Base-by-base conservation (phyloP, 2,797 vertebrate genomes). In the Melanotaenia maccullochi region DNA sequence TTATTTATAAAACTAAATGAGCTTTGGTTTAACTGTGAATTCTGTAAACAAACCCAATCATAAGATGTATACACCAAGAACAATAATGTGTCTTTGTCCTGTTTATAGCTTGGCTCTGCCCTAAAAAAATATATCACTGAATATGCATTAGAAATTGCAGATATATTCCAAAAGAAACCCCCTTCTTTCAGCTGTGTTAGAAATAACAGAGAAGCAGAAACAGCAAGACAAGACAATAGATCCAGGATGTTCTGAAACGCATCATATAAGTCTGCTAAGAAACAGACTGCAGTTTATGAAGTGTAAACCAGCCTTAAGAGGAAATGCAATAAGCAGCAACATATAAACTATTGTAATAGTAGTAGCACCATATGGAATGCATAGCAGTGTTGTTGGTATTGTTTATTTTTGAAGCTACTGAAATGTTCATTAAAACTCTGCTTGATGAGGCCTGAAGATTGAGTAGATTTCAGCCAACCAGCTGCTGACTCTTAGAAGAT, bases 61-160 rank as follows among this genome's bases (percentile, higher is more conserved):
- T 28, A 36, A 25, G 22, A 32, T 33, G 63, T 35, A 30, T 3
- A 4, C 59, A 51, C 16, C 59, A 71, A 38, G 66, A 16, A 64
- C 49, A 67, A n/a, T 70, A 74, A 75, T 61, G 65, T 47, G 13
- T 82, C 11, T 20, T 24, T 30, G 58, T 68, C 61, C 57, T 63
- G 36, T 25, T 67, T 76, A 73, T 42, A 54, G 65, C 47, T 49
- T 5, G 0, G 13, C 58, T 84, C 35, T 64, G 25, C 77, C 52
- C 33, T 49, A 3, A 58, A 71, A 56, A 68, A 73, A 71, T 63
- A 25, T 59, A 62, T 49, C 67, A 51, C 47, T 60, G 58, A 76
- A 82, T 78, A 71, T 76, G 73, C 71, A 77, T 82, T 64, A 1
- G 73, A 55, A 79, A 74, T 54, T 70, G 65, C 20, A 72, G 61